phyloP scores from a whole-genome alignment of 2,888 invertebrate genomes.

The Linnaemya vulpina region DNA sequence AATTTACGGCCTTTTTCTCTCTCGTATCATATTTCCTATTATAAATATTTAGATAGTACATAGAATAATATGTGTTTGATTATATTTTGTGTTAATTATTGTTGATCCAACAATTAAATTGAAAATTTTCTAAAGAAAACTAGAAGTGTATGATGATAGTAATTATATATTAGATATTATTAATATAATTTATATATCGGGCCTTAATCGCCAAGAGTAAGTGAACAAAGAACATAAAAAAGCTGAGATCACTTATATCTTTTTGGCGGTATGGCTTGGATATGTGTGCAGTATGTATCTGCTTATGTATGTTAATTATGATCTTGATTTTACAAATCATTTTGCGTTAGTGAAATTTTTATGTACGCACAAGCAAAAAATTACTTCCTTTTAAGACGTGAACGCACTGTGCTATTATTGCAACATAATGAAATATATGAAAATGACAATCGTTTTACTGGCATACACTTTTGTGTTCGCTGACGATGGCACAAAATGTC shows the following conservation, averaged over 20 bases:
- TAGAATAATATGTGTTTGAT: slow-evolving; percentile 6
- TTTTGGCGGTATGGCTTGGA: too few species aligned
- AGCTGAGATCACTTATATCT: not conserved
- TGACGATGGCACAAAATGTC: too few species aligned
- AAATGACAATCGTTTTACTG: too few species aligned
- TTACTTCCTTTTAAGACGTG: too few species aligned
- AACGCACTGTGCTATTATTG: too few species aligned
- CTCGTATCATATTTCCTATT: slow-evolving; percentile 25
- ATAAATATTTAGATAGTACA: slow-evolving; percentile 29
- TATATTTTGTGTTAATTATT: slow-evolving; percentile 28
- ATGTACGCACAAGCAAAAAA: too few species aligned
- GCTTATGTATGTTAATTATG: not conserved
- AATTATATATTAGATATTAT: slow-evolving; percentile 32
- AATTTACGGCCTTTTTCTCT: slow-evolving; percentile 5
- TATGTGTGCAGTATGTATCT: too few species aligned
- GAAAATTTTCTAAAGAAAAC: slow-evolving; percentile 53
- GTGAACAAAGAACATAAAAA: not conserved
- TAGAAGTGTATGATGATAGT: slow-evolving; percentile 58
- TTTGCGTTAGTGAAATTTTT: too few species aligned
- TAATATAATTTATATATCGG: slow-evolving; percentile 12
- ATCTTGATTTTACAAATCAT: too few species aligned
- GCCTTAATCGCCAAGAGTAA: not conserved
- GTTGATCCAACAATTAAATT: slow-evolving; percentile 64
- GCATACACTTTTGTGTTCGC: too few species aligned
- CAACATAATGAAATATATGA: too few species aligned